Base-by-base conservation (phyloP, 2,113 vertebrate genomes). In the Burhinus bistriatus region DNA sequence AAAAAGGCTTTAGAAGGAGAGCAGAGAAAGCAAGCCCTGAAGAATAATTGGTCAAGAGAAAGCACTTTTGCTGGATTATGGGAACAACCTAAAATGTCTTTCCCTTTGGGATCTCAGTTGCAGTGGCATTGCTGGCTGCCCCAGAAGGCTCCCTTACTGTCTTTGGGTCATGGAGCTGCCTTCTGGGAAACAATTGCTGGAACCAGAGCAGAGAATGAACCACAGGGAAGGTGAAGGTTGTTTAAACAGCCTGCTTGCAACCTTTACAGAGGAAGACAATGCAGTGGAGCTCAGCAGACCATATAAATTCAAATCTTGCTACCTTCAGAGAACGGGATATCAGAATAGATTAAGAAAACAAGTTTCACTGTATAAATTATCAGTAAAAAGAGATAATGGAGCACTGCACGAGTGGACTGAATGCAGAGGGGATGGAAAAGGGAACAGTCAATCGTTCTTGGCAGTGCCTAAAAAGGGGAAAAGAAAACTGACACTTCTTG, bases 91-190 rank as follows among this genome's bases (percentile, higher is more conserved):
- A n/a, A 73, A 92, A 66, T 13, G 27, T 9, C 18, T 78, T 88
- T 93, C 70, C 85, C 92, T 90, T 58, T 86, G 90, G 90, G 85
- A 96, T 40, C 44, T 73, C 55, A 80, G 62, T n/a, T 90, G 57
- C 89, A 57, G 52, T 8, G 69, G 21, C 77, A 40, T 3, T 82
- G 57, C 69, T 59, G 84, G 15, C 70, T 83, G 40, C 34, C n/a
- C 70, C 44, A 51, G 22, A 72, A 23, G 73, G 66, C 49, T 82
- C 36, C 32, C 32, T 36, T 57, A 5, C 5, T 15, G 26, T 29
- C 54, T 88, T 44, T 52, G 65, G 77, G 34, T 57, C 40, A 54
- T 2, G 1, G 36, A 70, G 19, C 25, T 85, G 87, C 44, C 38
- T 78, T 30, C 64, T 85, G 88, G 85, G 66, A 93, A 92, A 68